Base-by-base conservation (phyloP, 1,140 invertebrate species). In the Anthonomus grandis region DNA sequence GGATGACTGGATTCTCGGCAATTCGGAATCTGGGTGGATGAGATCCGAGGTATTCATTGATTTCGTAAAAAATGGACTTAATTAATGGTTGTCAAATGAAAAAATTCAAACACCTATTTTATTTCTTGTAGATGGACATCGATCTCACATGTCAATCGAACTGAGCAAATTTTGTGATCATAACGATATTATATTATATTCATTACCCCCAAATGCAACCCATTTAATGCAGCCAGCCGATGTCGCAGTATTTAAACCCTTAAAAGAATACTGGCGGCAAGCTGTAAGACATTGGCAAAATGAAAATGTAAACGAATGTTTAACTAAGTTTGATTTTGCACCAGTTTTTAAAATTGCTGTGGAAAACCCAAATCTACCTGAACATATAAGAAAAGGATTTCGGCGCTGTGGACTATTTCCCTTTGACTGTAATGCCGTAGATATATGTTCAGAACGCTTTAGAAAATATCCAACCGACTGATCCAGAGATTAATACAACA, bases 21-120 rank as follows among this genome's bases (percentile, higher is more conserved):
- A 58, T 39, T 65, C 64, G 19, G 69, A 76, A n/a, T 64, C 39
- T 9, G 72, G 75, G 0, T 77, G 72, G 73, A 76, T 76, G 66
- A 68, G 54, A 9, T 47, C 44, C 15, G 70, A 70, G 58, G 60
- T 66, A 4, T 77, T 76, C 62, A 73, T 64, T 62, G 74, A 75
- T 65, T 77, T 72, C 51, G 57, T 75, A 10, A 56, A 65, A 3
- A 75, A 78, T 57, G 37, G 60, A 15, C 71, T 76, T 45, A 22
- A 70, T 46, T 59, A 63, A 18, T 74, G 65, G 63, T 13, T 74
- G 3, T n/a, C 39, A 15, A 24, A 47, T 2, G 45, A 55, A 4
- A 19, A 42, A 2, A 50, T 50, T 13, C 39, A 55, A 60, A n/a
- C 41, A 4, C 51, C 58, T 10, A 25, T 60, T 34, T 5, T 49